Base-by-base conservation (phyloP, 2,113 vertebrate species). In the Spermophilus dauricus region DNA sequence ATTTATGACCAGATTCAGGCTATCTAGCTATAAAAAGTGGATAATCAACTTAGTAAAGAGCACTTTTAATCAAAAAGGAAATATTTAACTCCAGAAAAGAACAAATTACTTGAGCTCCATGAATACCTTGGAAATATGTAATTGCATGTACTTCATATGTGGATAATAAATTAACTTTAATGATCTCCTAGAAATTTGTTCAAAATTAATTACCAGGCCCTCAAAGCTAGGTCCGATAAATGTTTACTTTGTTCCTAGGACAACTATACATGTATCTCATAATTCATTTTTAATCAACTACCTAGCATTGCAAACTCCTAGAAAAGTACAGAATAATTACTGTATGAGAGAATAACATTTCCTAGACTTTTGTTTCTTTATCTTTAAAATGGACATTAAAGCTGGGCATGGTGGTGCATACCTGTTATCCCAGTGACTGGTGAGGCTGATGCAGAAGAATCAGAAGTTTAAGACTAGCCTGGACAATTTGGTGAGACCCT, bases 41-140 rank as follows among this genome's bases (percentile, higher is more conserved):
- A 75, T 84, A 91, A 93, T 91, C 5, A 85, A 51, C 34, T 92
- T 82, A 91, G 48, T 24, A 69, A 78, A 96, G 24, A 86, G 1
- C 26, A 48, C 69, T 86, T 97, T 86, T 78, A 88, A 76, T 78
- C 13, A 80, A 14, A 85, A 92, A 84, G 45, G 58, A 95, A 95
- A 95, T 34, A 89, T 63, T 92, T 73, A 61, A 86, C 8, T 95
- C 37, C 1, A 58, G n/a, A n/a, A 89, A 65, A 76, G 18, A 89
- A 87, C 17, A 80, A 89, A 72, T 82, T 72, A 94, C 89, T 89
- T 95, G 28, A 96, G 14, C 0, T 4, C 4, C 8, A 39, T 75
- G 12, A 86, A 51, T 89, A 72, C 37, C 8, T 86, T 73, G 69
- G 26, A 69, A 89, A 32, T 56, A 89, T 51, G 30, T 86, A 77